phyloP scores from a whole-genome alignment of 2,888 invertebrate species.

The Gnatocerus cornutus region DNA sequence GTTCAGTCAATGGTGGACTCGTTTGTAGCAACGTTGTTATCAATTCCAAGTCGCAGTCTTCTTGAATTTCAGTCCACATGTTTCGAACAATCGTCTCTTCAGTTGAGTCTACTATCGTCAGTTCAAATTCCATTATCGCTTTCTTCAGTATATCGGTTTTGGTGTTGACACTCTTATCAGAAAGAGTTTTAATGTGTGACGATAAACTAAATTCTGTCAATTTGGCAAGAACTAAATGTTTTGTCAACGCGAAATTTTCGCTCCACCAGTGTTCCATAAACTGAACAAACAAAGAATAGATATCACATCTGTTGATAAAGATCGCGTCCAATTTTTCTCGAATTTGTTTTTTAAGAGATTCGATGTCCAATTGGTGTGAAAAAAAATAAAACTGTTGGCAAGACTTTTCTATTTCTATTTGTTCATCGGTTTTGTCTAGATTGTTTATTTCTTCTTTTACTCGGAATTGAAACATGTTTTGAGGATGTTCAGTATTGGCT shows the following conservation, averaged over 20 bases:
- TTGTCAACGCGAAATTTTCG: slow-evolving; percentile 3
- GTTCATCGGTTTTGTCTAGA: background rate
- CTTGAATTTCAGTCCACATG: background rate
- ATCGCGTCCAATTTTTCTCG: background rate
- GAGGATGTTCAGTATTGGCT: background rate
- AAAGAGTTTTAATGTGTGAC: background rate
- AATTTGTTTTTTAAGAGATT: background rate
- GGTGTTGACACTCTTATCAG: background rate
- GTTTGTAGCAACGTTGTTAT: background rate
- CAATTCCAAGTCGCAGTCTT: background rate
- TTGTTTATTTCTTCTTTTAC: background rate
- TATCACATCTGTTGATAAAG: background rate
- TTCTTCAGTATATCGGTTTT: background rate
- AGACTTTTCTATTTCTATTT: background rate
- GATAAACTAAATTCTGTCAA: background rate
- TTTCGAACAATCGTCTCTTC: background rate
- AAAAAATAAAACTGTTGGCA: background rate
- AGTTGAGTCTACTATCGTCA: background rate
- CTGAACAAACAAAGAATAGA: background rate
- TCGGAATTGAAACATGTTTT: background rate
- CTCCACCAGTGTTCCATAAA: slow-evolving; percentile 11
- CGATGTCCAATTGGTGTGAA: background rate
- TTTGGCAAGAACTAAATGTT: background rate
- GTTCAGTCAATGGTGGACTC: background rate
- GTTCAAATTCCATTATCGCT: background rate